A percentile compares a stretch with the other conserved stretches of the same genome.
Evolutionary conservation across 2,888 invertebrate species (phyloP).

Genomic region (Parnassius orleans): DNA sequence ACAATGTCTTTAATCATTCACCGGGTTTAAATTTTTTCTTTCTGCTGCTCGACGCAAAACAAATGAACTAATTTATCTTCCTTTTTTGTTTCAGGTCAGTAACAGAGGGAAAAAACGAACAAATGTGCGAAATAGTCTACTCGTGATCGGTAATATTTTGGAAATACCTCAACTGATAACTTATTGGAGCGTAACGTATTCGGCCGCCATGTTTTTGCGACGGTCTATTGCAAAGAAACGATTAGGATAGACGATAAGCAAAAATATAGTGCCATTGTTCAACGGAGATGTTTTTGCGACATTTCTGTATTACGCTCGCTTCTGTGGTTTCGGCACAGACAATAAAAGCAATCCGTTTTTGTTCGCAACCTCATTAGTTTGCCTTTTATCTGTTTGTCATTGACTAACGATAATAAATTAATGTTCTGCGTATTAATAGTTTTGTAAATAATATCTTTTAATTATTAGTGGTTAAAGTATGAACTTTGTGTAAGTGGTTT

Average conservation of each 20-base stretch:
- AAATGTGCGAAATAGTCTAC: conserved; percentile 2
- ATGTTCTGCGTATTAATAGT: neutral
- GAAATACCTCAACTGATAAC: conserved; percentile 10
- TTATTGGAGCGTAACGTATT: conserved; percentile 23
- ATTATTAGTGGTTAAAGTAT: too few species aligned
- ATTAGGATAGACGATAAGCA: conserved; percentile 24
- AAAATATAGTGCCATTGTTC: conserved; percentile 24
- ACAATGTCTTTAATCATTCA: conserved; percentile 4
- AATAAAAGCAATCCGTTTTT: conserved; percentile 3
- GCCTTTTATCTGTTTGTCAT: neutral
- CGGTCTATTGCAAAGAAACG: conserved; percentile 16
- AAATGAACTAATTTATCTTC: conserved; percentile 20
- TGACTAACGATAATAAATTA: conserved; percentile 2
- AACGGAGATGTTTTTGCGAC: conserved; percentile 15
- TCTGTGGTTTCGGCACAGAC: conserved; percentile 13
- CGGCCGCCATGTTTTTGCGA: conserved; percentile 17
- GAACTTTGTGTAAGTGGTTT: too few species aligned
- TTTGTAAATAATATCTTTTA: neutral
- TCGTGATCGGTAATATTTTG: conserved; percentile 17
- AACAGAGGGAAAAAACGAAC: conserved; percentile 5
- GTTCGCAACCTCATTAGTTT: neutral
- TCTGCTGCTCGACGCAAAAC: conserved; percentile 2
- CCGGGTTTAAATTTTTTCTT: conserved; percentile 5
- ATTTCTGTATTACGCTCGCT: conserved; percentile 1
- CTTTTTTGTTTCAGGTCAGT: conserved; percentile 26